Percentiles rank a stretch among this genome's conserved stretches.
These are phyloP conservation scores for Malurus leucopterus DNA, from an alignment of 2,797 vertebrate genomes.

Conservation along the genomic window DNA sequence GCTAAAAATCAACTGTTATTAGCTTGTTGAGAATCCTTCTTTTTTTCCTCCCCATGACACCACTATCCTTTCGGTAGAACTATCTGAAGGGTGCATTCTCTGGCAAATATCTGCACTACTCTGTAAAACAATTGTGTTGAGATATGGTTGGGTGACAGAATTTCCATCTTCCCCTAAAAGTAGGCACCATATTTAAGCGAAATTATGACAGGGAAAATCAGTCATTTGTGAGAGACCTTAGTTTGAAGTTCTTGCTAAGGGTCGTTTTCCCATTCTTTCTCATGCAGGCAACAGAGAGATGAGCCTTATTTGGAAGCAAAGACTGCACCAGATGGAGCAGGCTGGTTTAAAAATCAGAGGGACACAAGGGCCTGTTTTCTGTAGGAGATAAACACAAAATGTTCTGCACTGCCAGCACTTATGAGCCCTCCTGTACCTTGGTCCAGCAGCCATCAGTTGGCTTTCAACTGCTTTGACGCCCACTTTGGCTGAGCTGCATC, in stretches of 20 bases:
- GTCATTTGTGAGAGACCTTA: neutral
- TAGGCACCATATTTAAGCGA: neutral
- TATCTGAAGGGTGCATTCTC: neutral
- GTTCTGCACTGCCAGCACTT: neutral
- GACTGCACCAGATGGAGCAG: slow-evolving; percentile 15
- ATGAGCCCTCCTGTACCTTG: neutral
- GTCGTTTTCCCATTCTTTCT: neutral
- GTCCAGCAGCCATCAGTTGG: neutral
- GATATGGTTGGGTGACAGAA: neutral
- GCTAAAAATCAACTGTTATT: neutral
- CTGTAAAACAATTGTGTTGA: neutral
- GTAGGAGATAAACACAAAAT: neutral
- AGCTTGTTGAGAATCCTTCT: neutral
- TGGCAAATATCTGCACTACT: neutral
- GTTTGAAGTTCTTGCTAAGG: neutral
- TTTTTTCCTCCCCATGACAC: neutral
- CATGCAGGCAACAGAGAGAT: neutral
- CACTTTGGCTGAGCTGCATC: neutral
- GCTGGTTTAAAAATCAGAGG: slow-evolving; percentile 17
- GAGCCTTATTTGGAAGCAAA: neutral
- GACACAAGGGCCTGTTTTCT: neutral
- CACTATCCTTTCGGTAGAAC: neutral
- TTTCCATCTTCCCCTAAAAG: neutral
- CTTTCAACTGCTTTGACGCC: neutral
- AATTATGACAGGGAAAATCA: neutral